Evolutionary conservation across 2,888 invertebrate species (phyloP).

Genomic region (Drosophila rubida): DNA sequence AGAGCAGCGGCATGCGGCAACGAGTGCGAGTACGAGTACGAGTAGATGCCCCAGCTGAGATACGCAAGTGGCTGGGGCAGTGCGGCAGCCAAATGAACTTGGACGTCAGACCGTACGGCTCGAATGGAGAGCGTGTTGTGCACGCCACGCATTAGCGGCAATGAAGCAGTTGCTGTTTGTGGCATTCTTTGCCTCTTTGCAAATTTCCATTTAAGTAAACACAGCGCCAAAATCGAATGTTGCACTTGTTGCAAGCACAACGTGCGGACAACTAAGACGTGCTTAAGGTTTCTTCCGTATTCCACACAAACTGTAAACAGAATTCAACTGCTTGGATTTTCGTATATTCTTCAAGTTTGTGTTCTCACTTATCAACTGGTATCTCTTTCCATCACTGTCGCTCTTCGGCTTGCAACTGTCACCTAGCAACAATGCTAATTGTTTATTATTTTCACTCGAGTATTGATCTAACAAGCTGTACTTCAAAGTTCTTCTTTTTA

Average conservation of each 20-base stretch:
- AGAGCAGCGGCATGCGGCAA: constrained; percentile 25
- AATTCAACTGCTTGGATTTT: not conserved
- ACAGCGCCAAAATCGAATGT: constrained; percentile 52
- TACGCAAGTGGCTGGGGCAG: constrained; percentile 26
- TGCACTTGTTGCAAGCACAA: constrained; percentile 64
- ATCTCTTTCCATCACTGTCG: not conserved
- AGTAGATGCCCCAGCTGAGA: constrained; percentile 29
- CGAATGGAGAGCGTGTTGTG: constrained; percentile 77
- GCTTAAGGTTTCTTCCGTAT: constrained; percentile 56
- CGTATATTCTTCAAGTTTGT: too few species aligned
- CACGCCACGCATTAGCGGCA: constrained; percentile 82
- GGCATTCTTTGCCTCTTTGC: constrained; percentile 28
- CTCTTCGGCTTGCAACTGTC: not conserved
- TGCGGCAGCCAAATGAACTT: constrained; percentile 22
- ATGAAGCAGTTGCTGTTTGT: constrained; percentile 69
- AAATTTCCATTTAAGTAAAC: constrained; percentile 68
- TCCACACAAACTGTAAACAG: not conserved
- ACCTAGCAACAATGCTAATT: constrained; percentile 18
- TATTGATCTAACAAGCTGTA: constrained; percentile 24
- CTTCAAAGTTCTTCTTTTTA: not conserved
- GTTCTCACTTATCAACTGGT: not conserved
- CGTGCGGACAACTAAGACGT: constrained; percentile 21
- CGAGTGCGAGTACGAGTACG: not conserved
- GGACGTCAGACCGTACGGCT: constrained; percentile 52
- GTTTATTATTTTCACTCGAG: constrained; percentile 10